Percentiles rank a stretch among this genome's conserved stretches.
phyloP scores from a whole-genome alignment of 2,113 vertebrate genomes.

The Chaetodon auriga region DNA sequence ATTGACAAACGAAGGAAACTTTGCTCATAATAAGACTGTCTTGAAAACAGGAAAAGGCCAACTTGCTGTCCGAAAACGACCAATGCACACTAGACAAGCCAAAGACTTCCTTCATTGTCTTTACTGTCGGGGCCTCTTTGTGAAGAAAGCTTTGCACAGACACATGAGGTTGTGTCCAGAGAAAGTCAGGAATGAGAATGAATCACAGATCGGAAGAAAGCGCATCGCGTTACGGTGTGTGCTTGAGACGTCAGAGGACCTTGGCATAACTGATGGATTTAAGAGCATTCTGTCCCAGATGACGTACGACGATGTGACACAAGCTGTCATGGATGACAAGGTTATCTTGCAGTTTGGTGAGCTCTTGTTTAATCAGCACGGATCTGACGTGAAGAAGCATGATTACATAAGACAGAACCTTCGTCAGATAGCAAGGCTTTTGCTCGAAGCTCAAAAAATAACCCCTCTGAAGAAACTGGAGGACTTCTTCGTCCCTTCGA shows the following conservation, averaged over 20 bases:
- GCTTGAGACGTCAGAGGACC: slow-evolving; percentile 24
- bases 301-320: slow-evolving; percentile 63
- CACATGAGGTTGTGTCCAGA: slow-evolving; percentile 68
- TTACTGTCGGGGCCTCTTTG: slow-evolving; percentile 60
- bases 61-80: slow-evolving; percentile 47
- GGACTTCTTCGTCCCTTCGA: slow-evolving; percentile 69
- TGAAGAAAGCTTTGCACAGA: not conserved
- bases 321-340: slow-evolving; percentile 53
- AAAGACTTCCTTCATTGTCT: slow-evolving; percentile 71
- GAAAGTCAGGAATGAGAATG: slow-evolving; percentile 11
- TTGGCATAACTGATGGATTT: slow-evolving; percentile 40
- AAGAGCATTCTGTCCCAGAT: slow-evolving; percentile 55
- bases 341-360: slow-evolving; percentile 67
- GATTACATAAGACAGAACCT: slow-evolving; percentile 66
- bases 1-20: slow-evolving; percentile 75
- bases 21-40: slow-evolving; percentile 69
- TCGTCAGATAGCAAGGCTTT: slow-evolving; percentile 67
- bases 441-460: slow-evolving; percentile 60
- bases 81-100: not conserved
- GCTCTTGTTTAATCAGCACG: slow-evolving; percentile 28
- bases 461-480: slow-evolving; percentile 66
- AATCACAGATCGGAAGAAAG: accelerated
- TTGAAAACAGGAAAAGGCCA: slow-evolving; percentile 60
- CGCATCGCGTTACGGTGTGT: slow-evolving; percentile 20
- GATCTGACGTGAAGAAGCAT: slow-evolving; percentile 9